A percentile compares a stretch with the other conserved stretches of the same genome.
Conservation (phyloP, 2,113 vertebrate species). For the Emydocephalus ijimae region DNA sequence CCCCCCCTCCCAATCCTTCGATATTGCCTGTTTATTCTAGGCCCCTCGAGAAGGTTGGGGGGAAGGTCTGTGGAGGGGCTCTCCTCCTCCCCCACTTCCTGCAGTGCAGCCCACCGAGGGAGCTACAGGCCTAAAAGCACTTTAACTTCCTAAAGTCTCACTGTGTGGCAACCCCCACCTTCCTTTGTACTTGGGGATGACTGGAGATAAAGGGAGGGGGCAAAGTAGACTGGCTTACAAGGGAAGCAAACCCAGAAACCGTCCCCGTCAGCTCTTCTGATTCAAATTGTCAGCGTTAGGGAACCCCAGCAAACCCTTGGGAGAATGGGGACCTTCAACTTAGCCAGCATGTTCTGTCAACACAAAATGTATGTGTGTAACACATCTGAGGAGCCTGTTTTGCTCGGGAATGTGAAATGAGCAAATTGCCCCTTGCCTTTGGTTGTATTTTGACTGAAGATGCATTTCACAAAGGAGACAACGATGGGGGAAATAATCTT, state of each 20-base stretch:
- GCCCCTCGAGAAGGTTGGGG: neutral
- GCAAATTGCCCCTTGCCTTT: neutral
- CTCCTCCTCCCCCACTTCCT: neutral
- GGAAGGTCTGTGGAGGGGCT: neutral
- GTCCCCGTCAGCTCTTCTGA: neutral
- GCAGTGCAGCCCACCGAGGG: neutral
- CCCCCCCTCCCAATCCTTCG: neutral
- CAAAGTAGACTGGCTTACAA: neutral
- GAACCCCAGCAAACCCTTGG: neutral
- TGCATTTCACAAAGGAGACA: neutral
- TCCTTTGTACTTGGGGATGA: neutral
- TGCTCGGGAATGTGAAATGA: neutral
- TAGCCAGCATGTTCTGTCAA: neutral
- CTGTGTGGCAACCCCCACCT: neutral
- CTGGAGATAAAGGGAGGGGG: neutral
- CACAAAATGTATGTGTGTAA: neutral
- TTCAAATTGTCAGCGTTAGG: neutral
- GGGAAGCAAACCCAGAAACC: neutral
- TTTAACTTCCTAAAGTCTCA: neutral
- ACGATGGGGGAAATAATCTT: neutral
- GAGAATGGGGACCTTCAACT: neutral
- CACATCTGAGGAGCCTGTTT: neutral
- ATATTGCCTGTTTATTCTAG: neutral
- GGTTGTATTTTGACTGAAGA: neutral
- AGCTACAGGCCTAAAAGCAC: neutral